Conservation (phyloP, 2,113 vertebrate genomes). For the Circaetus cinerascens region DNA sequence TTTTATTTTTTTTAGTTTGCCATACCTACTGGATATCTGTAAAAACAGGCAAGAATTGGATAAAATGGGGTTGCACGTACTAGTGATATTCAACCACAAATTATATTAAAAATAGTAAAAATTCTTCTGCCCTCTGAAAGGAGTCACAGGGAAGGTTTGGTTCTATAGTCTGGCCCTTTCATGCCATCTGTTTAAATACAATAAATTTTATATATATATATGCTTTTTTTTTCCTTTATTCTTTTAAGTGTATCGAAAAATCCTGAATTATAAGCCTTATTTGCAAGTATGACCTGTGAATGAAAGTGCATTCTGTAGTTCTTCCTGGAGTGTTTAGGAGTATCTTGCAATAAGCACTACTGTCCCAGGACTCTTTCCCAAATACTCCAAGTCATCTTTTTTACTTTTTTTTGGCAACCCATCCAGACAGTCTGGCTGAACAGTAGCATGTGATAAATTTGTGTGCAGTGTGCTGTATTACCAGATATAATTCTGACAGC, state of each 20-base stretch:
- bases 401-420: background rate
- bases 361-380: background rate
- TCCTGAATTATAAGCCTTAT: background rate
- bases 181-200: background rate
- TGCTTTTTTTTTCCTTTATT: background rate
- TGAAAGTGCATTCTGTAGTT: background rate
- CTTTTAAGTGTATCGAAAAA: background rate
- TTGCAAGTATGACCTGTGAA: background rate
- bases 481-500: background rate
- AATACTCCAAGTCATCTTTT: background rate
- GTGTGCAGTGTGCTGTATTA: background rate
- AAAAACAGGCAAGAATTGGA: background rate
- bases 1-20: background rate
- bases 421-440: background rate
- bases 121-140: background rate
- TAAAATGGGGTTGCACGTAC: background rate
- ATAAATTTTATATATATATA: background rate
- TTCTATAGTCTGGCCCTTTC: background rate
- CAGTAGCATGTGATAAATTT: background rate
- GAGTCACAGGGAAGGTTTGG: background rate
- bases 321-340: background rate
- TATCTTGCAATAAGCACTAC: background rate
- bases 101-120: background rate
- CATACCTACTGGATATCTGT: background rate
- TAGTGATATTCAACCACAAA: background rate